These are phyloP conservation scores for Lagorchestes hirsutus DNA, from an alignment of 2,797 vertebrate genomes.

Conservation along the genomic window DNA sequence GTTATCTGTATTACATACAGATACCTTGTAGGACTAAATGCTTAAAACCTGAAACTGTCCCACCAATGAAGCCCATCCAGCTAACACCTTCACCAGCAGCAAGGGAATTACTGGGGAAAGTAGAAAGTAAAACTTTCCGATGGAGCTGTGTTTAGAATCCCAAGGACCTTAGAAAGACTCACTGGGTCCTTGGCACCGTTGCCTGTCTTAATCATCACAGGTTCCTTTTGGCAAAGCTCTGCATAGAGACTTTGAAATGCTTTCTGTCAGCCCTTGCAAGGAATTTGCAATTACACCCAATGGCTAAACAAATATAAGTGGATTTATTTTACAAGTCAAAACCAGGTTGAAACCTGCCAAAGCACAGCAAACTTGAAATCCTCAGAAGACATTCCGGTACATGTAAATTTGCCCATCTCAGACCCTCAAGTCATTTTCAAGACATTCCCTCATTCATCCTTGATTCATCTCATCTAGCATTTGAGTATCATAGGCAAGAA, in stretches of 20 bases:
- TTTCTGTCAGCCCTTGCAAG: neutral
- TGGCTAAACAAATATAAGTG: constrained; percentile 31
- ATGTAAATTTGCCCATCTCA: neutral
- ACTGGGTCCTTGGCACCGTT: neutral
- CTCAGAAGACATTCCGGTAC: neutral
- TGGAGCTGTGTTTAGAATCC: neutral
- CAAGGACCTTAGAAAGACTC: neutral
- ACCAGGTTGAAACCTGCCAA: constrained; percentile 34
- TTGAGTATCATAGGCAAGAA: neutral
- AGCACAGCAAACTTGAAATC: constrained; percentile 33
- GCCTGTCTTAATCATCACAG: neutral
- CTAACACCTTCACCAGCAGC: neutral
- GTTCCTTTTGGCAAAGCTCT: constrained; percentile 2
- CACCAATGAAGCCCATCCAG: neutral
- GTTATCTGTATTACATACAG: neutral
- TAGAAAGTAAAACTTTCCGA: neutral
- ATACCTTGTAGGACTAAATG: neutral
- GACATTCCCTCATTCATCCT: constrained; percentile 42
- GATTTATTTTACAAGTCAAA: constrained; percentile 37
- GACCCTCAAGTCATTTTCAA: constrained; percentile 25
- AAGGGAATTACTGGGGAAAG: neutral
- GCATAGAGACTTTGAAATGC: neutral
- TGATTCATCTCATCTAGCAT: neutral
- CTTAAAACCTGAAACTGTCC: constrained; percentile 6
- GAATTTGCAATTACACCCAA: constrained; percentile 20